Evolutionary conservation across 2,113 vertebrate species (phyloP), one percentile per base, ranked within the genome.

Genomic region (Ciconia stormi): DNA sequence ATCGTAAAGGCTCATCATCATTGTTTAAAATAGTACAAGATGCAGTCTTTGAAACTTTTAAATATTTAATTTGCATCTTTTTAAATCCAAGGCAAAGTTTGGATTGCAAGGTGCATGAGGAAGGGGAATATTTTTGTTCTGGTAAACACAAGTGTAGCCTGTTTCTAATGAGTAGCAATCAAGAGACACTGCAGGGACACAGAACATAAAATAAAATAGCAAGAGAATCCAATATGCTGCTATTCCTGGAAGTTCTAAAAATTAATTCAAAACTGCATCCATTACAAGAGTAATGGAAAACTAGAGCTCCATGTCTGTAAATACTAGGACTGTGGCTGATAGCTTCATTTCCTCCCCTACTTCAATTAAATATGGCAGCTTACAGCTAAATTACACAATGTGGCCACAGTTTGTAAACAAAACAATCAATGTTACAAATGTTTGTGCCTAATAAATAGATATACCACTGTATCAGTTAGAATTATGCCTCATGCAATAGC

Each of bases 161-260:
- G 34, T 89, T 97, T 90, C 72, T 97, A 96, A 95, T 56, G 90
- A 95, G 89, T 52, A 86, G 83, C 86, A 95, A 93, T 95, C 92
- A 97, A 92, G 89, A 96, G 47, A 94, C 92, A 92, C 82, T 91
- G 90, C 96, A 95, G 94, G 95, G 92, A 90, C 89, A 90, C 76
- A 81, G 69, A 72, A 97, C 94, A 95, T 89, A 92, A 90, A 95
- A 83, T 70, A 91, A 91, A 97, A 87, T 29, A 89, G 86, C 19
- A 2, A 84, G 77, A 67, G 80, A 91, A 89, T 69, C 86, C 94
- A 95, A 96, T 93, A 92, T 89, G 87, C 77, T 95, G 89, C 70
- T 89, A 63, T 92, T 97, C 81, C 76, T 95, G 90, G 90, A 79
- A 88, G 92, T 88, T 80, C 85, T 92, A 87, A 91, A 97, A 94